Evolutionary conservation across 1,140 invertebrate genomes (phyloP).

Genomic region (Drosophila repletoides): DNA sequence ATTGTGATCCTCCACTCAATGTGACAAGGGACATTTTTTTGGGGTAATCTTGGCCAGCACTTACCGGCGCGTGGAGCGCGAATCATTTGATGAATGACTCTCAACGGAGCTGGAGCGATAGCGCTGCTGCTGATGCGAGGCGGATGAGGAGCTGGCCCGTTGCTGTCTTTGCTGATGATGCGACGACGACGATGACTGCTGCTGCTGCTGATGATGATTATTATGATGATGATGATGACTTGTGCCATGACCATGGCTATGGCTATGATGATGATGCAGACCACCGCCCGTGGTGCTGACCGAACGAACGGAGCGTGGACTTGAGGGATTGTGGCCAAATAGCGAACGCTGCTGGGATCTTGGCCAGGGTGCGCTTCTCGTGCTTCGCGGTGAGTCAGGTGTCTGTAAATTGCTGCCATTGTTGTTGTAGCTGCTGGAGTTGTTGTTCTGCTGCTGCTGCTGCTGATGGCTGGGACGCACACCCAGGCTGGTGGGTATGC

Average conservation of each 20-base stretch:
- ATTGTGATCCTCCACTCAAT: too few relatives aligned
- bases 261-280: slow-evolving; percentile 71
- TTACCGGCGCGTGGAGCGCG: slow-evolving; percentile 86
- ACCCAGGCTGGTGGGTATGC: slow-evolving; percentile 82
- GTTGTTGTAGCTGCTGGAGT: slow-evolving; percentile 78
- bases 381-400: slow-evolving; percentile 89
- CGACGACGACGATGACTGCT: slow-evolving; percentile 49
- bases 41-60: neutral
- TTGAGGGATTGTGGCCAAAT: slow-evolving; percentile 85
- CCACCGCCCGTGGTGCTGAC: slow-evolving; percentile 82
- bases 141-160: slow-evolving; percentile 61
- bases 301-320: slow-evolving; percentile 87
- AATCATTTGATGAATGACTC: slow-evolving; percentile 92
- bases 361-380: slow-evolving; percentile 92
- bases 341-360: slow-evolving; percentile 87
- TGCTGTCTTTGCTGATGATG: slow-evolving; percentile 54
- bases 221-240: slow-evolving; percentile 67
- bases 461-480: slow-evolving; percentile 76
- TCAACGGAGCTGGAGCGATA: slow-evolving; percentile 88
- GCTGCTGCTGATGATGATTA: slow-evolving; percentile 47
- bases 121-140: slow-evolving; percentile 74
- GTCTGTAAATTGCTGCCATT: slow-evolving; percentile 70
- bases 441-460: slow-evolving; percentile 63
- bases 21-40: too few relatives aligned
- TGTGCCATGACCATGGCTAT: slow-evolving; percentile 69